These are phyloP conservation scores for Allolobophora icterica DNA, from an alignment of 2,888 invertebrate genomes.

Conservation along the genomic window DNA sequence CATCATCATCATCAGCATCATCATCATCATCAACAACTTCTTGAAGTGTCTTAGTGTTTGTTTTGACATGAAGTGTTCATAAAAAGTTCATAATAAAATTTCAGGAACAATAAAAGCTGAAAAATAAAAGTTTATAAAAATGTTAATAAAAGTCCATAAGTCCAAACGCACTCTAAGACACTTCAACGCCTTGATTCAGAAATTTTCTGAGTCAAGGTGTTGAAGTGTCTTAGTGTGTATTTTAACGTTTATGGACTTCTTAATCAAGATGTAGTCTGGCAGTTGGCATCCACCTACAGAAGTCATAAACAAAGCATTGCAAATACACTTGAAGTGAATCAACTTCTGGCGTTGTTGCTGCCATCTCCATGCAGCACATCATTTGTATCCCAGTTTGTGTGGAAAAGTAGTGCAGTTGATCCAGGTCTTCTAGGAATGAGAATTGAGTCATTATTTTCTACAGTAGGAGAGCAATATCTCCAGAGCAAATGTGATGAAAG, in stretches of 20 bases:
- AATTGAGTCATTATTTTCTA: not conserved
- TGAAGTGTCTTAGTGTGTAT: not conserved
- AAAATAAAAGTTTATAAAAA: too few relatives aligned
- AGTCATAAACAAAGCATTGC: not conserved
- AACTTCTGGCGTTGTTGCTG: not conserved
- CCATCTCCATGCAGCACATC: not conserved
- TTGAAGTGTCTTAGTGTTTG: not conserved
- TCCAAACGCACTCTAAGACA: too few relatives aligned
- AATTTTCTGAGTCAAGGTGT: too few relatives aligned
- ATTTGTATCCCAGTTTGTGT: not conserved
- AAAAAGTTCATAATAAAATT: too few relatives aligned
- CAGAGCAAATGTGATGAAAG: too few relatives aligned
- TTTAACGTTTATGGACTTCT: not conserved
- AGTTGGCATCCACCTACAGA: not conserved
- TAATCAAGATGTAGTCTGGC: not conserved
- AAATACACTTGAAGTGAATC: not conserved
- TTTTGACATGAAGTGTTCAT: not conserved
- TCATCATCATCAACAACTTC: not conserved
- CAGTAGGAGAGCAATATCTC: not conserved
- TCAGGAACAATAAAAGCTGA: too few relatives aligned
- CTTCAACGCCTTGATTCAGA: too few relatives aligned
- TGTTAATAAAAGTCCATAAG: too few relatives aligned
- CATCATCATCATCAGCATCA: not conserved
- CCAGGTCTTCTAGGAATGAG: not conserved
- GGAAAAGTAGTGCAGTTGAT: not conserved